Evolutionary conservation across 2,113 vertebrate genomes (phyloP).

Genomic region (Festucalex cinctus): DNA sequence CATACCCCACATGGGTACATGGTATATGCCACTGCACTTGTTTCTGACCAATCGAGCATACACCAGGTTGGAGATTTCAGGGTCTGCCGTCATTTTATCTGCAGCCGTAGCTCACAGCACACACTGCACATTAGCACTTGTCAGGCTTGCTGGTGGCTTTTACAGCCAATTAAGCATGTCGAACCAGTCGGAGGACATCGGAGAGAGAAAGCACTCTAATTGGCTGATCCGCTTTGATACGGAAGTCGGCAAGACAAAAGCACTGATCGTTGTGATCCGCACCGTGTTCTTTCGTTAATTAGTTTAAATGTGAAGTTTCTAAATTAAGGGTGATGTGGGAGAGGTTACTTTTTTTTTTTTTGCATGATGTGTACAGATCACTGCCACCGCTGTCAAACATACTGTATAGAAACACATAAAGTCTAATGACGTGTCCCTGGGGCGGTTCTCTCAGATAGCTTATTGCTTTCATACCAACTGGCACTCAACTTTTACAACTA

Average conservation of each 20-base stretch:
- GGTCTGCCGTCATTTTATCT: not conserved
- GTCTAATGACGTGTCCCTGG: not conserved
- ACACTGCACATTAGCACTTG: not conserved
- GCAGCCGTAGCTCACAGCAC: not conserved
- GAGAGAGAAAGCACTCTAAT: not conserved
- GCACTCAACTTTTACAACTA: not conserved
- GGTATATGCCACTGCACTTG: not conserved
- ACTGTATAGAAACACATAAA: not conserved
- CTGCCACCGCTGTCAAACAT: not conserved
- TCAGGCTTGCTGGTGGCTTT: slow-evolving; percentile 5
- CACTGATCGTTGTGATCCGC: not conserved
- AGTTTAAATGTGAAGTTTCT: not conserved
- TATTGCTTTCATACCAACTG: not conserved
- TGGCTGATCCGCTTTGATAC: not conserved
- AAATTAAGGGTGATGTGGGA: not conserved
- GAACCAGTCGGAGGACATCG: not conserved
- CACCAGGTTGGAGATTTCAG: not conserved
- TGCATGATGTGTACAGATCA: not conserved
- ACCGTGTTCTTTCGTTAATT: not conserved
- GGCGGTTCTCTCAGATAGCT: not conserved
- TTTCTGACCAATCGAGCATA: not conserved
- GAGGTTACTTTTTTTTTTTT: not conserved
- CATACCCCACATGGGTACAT: not conserved
- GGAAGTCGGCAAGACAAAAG: not conserved
- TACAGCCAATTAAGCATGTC: slow-evolving; percentile 8